Base-by-base conservation (phyloP, 2,797 vertebrate genomes). In the Botia almorhae region DNA sequence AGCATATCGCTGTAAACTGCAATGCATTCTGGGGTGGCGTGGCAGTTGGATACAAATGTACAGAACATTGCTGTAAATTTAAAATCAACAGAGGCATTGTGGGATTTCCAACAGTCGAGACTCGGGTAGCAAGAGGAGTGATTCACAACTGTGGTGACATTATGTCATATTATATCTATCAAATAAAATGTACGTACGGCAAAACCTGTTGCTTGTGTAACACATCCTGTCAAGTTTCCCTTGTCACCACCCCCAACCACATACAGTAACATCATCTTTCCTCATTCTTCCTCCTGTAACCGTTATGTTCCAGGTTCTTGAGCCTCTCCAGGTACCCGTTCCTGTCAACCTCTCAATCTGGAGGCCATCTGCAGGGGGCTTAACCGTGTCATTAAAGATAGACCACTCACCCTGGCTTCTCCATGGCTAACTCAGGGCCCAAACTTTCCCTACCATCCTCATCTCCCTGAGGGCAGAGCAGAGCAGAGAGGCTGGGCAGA, bases 321-420 rank as follows among this genome's bases (percentile, higher is more conserved):
- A 53, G 74, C 87, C 61, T 39, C 23, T 90, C 89, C 88, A 87
- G 88, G 87, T 91, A 88, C 82, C 85, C 88, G 51, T 64, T n/a
- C 48, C 33, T 26, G 36, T 82, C 64, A 85, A 82, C 82, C 76
- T 82, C 81, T 87, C 93, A 94, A 94, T 91, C 93, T 95, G 94
- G 91, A 55, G 74, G 93, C 93, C 93, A 94, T 93, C 93, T 95
- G 93, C 89, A 87, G 90, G 84, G n/a, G 88, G 82, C 65, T 88
- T 87, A 74, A 92, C 91, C 92, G 51, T 93, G 87, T 94, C 88
- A 95, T 95, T 95, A 95, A 87, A 83, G 78, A 85, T 5, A 86
- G 89, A 91, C 89, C 91, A 67, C 90, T 89, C 70, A 2, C 53
- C 84, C 78, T 58, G 68, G 82, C 74, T 78, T 85, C 50, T 77